Conservation (phyloP, 2,888 invertebrate genomes). For the Cinara cedri region DNA sequence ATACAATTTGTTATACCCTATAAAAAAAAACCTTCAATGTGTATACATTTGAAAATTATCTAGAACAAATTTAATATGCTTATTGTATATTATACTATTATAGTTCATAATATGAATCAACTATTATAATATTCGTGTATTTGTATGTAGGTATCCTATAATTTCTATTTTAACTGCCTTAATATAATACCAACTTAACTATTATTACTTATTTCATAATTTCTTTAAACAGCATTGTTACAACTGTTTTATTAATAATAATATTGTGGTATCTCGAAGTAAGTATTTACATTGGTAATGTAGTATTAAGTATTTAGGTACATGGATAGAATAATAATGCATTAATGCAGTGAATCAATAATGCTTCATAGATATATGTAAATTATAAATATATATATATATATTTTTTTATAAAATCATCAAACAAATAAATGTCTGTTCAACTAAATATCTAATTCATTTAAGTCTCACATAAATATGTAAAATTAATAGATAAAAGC, state of each 20-base stretch:
- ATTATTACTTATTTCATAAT: no score
- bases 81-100: not conserved
- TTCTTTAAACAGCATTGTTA: constrained; percentile 14
- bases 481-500: not conserved
- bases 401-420: not conserved
- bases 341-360: constrained; percentile 29
- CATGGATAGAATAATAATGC: constrained; percentile 31
- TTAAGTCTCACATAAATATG: not conserved
- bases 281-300: constrained; percentile 7
- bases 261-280: constrained; percentile 26
- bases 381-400: not conserved
- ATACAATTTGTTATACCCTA: no score
- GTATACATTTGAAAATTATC: no score
- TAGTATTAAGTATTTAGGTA: not conserved
- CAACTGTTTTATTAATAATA: constrained; percentile 32
- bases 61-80: not conserved
- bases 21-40: no score
- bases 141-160: not conserved
- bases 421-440: not conserved
- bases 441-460: not conserved
- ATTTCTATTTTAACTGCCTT: not conserved
- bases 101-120: not conserved
- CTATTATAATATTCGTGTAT: not conserved
- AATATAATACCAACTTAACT: not conserved
- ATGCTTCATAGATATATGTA: not conserved